Conservation (phyloP, 2,113 vertebrate genomes). For the Xenus cinereus region DNA sequence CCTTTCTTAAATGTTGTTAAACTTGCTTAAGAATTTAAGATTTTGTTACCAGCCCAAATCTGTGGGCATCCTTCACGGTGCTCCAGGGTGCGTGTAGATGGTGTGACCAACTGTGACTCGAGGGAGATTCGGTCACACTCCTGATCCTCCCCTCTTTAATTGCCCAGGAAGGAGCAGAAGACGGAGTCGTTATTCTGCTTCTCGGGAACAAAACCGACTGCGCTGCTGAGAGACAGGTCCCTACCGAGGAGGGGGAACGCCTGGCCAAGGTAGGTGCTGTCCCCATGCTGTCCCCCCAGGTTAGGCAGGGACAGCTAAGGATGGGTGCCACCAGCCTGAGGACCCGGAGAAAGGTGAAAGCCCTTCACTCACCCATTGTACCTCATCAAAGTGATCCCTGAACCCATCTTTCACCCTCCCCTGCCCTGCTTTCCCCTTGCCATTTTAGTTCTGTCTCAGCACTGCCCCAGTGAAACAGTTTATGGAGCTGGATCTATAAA, state of each 20-base stretch:
- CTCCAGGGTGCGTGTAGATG: too few relatives aligned
- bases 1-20: background rate
- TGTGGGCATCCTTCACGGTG: background rate
- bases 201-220: conserved; percentile 91
- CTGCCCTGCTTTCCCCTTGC: background rate
- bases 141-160: background rate
- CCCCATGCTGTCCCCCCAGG: background rate
- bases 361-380: background rate
- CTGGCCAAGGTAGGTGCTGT: conserved; percentile 80
- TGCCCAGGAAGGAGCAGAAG: conserved; percentile 77
- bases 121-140: background rate
- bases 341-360: background rate
- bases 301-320: background rate
- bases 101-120: background rate
- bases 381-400: background rate
- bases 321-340: background rate
- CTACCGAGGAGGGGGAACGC: conserved; percentile 71
- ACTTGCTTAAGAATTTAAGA: background rate
- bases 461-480: background rate
- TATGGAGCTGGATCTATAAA: background rate
- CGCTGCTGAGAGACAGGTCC: conserved; percentile 72
- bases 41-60: background rate
- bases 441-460: background rate
- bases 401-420: background rate
- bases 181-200: conserved; percentile 77